phyloP scores from a whole-genome alignment of 1,140 invertebrate species.

The Plectrocnemia conspersa region DNA sequence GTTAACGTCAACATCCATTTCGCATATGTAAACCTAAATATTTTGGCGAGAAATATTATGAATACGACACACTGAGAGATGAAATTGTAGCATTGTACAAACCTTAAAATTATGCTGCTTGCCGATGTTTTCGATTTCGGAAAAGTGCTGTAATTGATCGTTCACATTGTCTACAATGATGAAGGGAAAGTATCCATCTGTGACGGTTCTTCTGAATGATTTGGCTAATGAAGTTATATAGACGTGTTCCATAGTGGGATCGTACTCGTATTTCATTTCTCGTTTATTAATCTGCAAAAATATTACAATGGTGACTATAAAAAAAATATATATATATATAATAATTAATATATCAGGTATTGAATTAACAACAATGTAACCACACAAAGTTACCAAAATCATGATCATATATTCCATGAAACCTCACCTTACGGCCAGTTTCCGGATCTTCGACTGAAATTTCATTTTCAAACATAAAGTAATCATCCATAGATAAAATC shows the following conservation, averaged over 20 bases:
- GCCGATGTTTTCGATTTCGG: conserved; percentile 83
- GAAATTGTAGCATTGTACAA: conserved; percentile 28
- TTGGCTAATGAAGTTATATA: conserved; percentile 81
- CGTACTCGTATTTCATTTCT: conserved; percentile 88
- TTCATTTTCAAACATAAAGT: conserved; percentile 89
- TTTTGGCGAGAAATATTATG: neutral
- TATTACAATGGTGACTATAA: conserved; percentile 9
- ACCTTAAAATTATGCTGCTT: conserved; percentile 88
- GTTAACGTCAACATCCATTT: conserved; percentile 76
- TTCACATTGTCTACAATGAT: conserved; percentile 88
- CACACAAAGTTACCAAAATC: conserved; percentile 16
- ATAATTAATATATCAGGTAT: no score
- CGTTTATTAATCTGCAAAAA: conserved; percentile 56
- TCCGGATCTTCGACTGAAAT: conserved; percentile 70
- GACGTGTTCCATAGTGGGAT: conserved; percentile 73
- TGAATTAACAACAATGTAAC: no score
- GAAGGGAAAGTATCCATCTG: conserved; percentile 88
- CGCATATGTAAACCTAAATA: conserved; percentile 76
- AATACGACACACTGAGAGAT: neutral
- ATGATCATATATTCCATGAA: conserved; percentile 60
- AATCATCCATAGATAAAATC: conserved; percentile 92
- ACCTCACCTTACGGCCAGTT: conserved; percentile 71
- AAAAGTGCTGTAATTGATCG: conserved; percentile 74
- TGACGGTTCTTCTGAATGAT: conserved; percentile 87
- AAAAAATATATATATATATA: conserved; percentile 22